phyloP scores from a whole-genome alignment of 2,113 vertebrate species.

The Agapornis roseicollis region DNA sequence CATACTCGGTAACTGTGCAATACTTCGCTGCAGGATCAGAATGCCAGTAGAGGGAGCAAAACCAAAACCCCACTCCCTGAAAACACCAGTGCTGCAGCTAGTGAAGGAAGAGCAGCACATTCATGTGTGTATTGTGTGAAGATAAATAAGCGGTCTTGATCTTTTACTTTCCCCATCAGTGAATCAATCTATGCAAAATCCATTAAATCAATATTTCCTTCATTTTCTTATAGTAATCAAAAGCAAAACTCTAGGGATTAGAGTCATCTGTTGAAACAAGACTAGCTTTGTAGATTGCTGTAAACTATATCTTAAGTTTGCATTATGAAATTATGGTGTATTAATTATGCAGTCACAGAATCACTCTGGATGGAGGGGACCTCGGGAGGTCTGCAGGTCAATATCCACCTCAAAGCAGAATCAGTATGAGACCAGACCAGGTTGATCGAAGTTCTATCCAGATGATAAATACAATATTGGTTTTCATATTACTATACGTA shows the following conservation, averaged over 20 bases:
- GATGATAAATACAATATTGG: accelerated
- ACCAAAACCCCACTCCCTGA: not conserved
- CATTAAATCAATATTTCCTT: too few species aligned
- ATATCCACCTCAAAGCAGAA: not conserved
- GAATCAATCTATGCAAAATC: not conserved
- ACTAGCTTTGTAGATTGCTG: not conserved
- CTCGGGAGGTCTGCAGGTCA: not conserved
- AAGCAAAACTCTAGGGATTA: not conserved
- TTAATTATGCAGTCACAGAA: not conserved
- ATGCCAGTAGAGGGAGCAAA: slow-evolving; percentile 10
- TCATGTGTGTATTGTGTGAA: accelerated
- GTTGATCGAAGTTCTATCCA: not conserved
- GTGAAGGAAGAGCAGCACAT: accelerated
- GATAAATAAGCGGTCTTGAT: accelerated
- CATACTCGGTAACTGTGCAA: accelerated
- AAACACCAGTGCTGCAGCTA: accelerated
- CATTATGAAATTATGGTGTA: not conserved
- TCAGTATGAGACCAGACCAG: accelerated
- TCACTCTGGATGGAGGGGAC: not conserved
- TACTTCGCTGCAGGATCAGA: not conserved
- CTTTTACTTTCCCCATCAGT: not conserved
- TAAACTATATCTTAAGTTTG: not conserved
- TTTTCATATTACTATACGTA: not conserved
- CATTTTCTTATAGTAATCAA: not conserved
- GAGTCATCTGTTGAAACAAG: not conserved